These are phyloP conservation scores for Napeogenes inachia DNA, from an alignment of 2,888 invertebrate genomes.

Conservation along the genomic window DNA sequence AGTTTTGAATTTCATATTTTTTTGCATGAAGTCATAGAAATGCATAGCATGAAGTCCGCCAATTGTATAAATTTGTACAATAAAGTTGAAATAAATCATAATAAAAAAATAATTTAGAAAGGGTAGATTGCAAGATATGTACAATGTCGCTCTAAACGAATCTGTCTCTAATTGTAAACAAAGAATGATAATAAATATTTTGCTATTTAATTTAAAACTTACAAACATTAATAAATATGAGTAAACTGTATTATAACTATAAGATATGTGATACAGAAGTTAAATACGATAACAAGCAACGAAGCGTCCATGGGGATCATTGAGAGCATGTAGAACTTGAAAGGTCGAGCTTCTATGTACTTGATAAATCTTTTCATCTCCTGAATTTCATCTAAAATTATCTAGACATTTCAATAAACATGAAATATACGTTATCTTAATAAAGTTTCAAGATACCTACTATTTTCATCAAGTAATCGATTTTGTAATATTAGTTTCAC, in stretches of 20 bases:
- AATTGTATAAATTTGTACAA: too few relatives aligned
- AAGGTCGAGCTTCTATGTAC: constrained; percentile 21
- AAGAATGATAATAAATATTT: too few relatives aligned
- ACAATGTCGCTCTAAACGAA: too few relatives aligned
- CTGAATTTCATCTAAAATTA: constrained; percentile 12
- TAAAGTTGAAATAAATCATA: too few relatives aligned
- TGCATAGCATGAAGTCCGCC: too few relatives aligned
- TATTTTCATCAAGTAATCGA: constrained; percentile 13
- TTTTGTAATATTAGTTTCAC: constrained; percentile 18
- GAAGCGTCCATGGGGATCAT: constrained; percentile 22
- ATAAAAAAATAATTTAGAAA: too few relatives aligned
- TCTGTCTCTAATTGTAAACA: too few relatives aligned
- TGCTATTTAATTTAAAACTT: too few relatives aligned
- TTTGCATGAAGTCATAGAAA: too few relatives aligned
- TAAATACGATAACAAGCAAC: constrained; percentile 14
- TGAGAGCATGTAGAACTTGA: constrained; percentile 18
- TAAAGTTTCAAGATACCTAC: constrained; percentile 9
- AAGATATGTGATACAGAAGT: constrained; percentile 23
- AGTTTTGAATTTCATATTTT: too few relatives aligned
- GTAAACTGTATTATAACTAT: constrained; percentile 26
- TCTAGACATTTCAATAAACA: background rate
- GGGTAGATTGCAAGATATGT: too few relatives aligned
- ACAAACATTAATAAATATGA: constrained; percentile 11
- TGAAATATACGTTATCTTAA: background rate
- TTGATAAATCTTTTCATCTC: constrained; percentile 14